Evolutionary conservation across 2,888 invertebrate genomes (phyloP).

Genomic region (Saturnia japonica): DNA sequence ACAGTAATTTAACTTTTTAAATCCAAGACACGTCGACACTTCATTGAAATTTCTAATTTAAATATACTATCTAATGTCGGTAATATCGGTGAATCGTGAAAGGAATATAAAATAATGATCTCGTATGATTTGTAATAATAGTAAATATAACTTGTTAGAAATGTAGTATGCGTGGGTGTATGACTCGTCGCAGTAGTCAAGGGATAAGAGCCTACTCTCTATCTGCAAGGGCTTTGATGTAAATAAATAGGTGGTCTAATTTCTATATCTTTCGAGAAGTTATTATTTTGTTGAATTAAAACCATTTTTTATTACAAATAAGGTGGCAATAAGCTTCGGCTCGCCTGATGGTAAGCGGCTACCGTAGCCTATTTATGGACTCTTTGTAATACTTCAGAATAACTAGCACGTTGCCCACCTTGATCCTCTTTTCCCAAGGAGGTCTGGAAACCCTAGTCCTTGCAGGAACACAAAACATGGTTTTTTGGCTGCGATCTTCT

Average conservation of each 20-base stretch:
- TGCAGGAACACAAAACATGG: too few species aligned
- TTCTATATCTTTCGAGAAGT: background rate
- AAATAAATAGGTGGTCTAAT: background rate
- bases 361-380: too few species aligned
- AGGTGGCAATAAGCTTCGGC: too few species aligned
- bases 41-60: constrained; percentile 14
- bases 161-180: constrained; percentile 58
- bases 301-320: too few species aligned
- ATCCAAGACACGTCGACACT: background rate
- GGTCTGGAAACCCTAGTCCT: too few species aligned
- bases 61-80: background rate
- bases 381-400: too few species aligned
- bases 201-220: constrained; percentile 33
- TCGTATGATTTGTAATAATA: constrained; percentile 20
- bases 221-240: background rate
- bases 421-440: too few species aligned
- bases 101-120: constrained; percentile 28
- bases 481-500: too few species aligned
- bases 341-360: too few species aligned
- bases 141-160: constrained; percentile 54
- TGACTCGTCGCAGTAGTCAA: constrained; percentile 37
- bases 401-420: too few species aligned
- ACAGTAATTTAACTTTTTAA: background rate
- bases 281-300: background rate
- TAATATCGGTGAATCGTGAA: background rate